Percentiles rank a stretch among this genome's conserved stretches.
These are phyloP conservation scores for Papilio polytes DNA, from an alignment of 1,140 invertebrate species.

Conservation along the genomic window DNA sequence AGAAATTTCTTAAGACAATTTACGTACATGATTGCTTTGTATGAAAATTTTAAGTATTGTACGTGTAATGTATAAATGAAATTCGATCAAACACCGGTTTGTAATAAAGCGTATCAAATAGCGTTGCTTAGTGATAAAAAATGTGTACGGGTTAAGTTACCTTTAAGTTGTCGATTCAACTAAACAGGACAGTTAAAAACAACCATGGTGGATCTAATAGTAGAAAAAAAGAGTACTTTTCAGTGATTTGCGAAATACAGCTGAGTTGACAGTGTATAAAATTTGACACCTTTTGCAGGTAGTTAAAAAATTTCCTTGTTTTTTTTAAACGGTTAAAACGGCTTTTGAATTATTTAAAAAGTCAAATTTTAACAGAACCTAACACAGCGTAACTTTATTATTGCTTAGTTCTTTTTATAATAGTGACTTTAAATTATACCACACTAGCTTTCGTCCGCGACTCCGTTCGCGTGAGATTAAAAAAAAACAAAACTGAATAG, in stretches of 20 bases:
- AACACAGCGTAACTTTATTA: too few species aligned
- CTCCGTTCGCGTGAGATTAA: too few species aligned
- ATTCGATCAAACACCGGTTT: slow-evolving; percentile 11
- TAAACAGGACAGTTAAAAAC: not conserved
- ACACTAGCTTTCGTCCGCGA: too few species aligned
- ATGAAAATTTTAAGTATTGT: not conserved
- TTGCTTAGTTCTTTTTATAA: too few species aligned
- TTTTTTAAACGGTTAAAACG: too few species aligned
- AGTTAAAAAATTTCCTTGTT: too few species aligned
- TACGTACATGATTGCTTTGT: not conserved
- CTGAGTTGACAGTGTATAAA: not conserved
- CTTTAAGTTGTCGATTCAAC: not conserved
- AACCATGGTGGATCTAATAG: not conserved
- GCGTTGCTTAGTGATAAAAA: not conserved
- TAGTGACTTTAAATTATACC: too few species aligned
- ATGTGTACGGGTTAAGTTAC: slow-evolving; percentile 14
- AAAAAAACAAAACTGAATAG: too few species aligned
- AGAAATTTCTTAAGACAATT: not conserved
- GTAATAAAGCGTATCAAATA: slow-evolving; percentile 17
- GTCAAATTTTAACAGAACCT: too few species aligned
- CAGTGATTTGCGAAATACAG: not conserved
- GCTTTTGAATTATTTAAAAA: too few species aligned
- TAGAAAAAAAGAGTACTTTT: not conserved
- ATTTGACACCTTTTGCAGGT: not conserved
- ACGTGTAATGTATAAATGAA: slow-evolving; percentile 4